Evolutionary conservation across 1,140 invertebrate genomes (phyloP).

Genomic region (Agrypnia vestita): DNA sequence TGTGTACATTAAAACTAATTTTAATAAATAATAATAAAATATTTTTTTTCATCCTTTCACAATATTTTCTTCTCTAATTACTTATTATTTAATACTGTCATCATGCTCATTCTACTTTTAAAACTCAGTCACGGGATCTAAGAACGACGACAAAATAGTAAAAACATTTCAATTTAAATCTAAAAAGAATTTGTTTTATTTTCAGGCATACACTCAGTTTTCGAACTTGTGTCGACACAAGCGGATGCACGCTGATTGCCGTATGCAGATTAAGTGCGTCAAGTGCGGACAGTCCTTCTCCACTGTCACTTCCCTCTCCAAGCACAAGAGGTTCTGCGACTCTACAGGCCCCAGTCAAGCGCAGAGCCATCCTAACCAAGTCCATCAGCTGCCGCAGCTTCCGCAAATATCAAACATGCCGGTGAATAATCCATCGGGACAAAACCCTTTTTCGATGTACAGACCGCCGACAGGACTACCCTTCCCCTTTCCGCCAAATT

Average conservation of each 20-base stretch:
- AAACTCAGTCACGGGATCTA: too few species aligned
- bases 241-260: constrained; percentile 96
- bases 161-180: background rate
- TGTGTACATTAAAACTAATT: too few species aligned
- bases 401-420: constrained; percentile 68
- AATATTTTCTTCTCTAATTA: too few species aligned
- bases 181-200: constrained; percentile 66
- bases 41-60: too few species aligned
- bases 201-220: constrained; percentile 98
- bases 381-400: constrained; percentile 70
- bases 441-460: constrained; percentile 82
- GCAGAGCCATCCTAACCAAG: constrained; percentile 66
- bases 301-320: constrained; percentile 87
- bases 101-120: too few species aligned
- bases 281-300: constrained; percentile 95
- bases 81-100: too few species aligned
- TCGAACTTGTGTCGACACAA: constrained; percentile 99
- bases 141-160: too few species aligned
- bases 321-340: constrained; percentile 90
- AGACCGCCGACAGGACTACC: constrained; percentile 66
- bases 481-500: constrained; percentile 76
- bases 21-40: too few species aligned
- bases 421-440: constrained; percentile 72
- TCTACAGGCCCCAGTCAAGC: constrained; percentile 73
- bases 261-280: constrained; percentile 90